A percentile compares a stretch with the other conserved stretches of the same genome.
Conservation (phyloP, 2,888 invertebrate genomes). For the Drosophila longiperda region DNA sequence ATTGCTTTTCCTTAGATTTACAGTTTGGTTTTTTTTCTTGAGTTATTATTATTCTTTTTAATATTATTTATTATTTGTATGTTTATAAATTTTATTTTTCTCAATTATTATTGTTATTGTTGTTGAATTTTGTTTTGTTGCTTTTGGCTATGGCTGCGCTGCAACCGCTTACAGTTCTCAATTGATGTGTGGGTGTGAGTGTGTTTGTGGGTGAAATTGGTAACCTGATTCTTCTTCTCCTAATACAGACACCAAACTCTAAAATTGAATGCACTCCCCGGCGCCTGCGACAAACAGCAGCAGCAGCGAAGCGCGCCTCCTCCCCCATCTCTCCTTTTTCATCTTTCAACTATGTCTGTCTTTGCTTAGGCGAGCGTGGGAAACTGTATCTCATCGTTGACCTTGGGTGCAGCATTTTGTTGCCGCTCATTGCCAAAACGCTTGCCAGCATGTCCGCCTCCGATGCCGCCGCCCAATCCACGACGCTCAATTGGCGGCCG, state of each 20-base stretch:
- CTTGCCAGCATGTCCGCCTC: constrained; percentile 67
- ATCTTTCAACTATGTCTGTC: background rate
- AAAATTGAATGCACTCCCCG: constrained; percentile 57
- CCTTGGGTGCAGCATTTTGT: constrained; percentile 90
- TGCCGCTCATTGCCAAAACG: constrained; percentile 77
- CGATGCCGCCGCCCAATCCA: constrained; percentile 56
- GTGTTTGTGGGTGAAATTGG: constrained; percentile 57
- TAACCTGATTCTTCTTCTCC: constrained; percentile 51
- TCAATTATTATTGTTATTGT: constrained; percentile 41
- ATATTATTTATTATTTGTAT: constrained; percentile 47
- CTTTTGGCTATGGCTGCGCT: constrained; percentile 72
- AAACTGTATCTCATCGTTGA: constrained; percentile 98
- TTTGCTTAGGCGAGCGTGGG: constrained; percentile 93
- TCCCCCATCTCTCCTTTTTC: background rate
- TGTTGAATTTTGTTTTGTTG: constrained; percentile 64
- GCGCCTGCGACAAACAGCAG: constrained; percentile 42
- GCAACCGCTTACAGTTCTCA: constrained; percentile 50
- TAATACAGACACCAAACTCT: constrained; percentile 47
- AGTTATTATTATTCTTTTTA: constrained; percentile 3
- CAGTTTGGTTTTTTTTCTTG: constrained; percentile 43
- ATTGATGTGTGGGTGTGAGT: constrained; percentile 20
- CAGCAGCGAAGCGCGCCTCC: constrained; percentile 37
- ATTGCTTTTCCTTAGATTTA: constrained; percentile 58
- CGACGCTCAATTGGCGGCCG: constrained; percentile 66
- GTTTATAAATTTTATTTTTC: constrained; percentile 33